Evolutionary conservation across 2,888 invertebrate genomes (phyloP).

Genomic region (Lasioglossum figueresi): DNA sequence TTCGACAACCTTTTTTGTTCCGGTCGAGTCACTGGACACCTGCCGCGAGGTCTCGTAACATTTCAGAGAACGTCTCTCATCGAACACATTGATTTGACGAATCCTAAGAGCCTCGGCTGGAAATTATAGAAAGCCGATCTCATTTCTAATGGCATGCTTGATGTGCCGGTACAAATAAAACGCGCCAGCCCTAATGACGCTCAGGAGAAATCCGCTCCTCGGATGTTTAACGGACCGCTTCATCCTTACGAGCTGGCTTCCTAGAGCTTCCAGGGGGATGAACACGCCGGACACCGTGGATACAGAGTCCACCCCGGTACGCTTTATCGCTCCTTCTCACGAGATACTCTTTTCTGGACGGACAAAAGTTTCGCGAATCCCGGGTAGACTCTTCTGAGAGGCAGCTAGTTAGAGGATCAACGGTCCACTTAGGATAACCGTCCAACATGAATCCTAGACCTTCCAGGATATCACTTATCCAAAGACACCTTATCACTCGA

Average conservation of each 20-base stretch:
- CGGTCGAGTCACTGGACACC: neutral
- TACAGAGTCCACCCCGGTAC: slow-evolving; percentile 28
- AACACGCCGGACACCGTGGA: slow-evolving; percentile 33
- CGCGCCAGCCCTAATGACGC: slow-evolving; percentile 66
- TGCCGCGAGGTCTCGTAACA: neutral
- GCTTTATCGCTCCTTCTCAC: slow-evolving; percentile 27
- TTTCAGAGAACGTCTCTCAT: neutral
- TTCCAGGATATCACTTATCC: neutral
- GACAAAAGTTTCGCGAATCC: slow-evolving; percentile 44
- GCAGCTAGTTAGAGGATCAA: neutral
- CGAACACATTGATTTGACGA: neutral
- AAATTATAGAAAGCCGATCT: slow-evolving; percentile 73
- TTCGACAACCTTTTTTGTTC: no score
- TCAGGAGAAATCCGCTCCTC: slow-evolving; percentile 65
- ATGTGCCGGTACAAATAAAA: slow-evolving; percentile 72
- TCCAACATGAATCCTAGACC: neutral
- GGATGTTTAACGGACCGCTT: slow-evolving; percentile 67
- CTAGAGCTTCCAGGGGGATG: neutral
- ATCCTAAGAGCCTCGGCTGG: neutral
- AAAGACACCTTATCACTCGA: slow-evolving; percentile 35
- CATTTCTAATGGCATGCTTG: slow-evolving; percentile 72
- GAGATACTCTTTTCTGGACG: slow-evolving; percentile 55
- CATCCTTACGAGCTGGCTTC: slow-evolving; percentile 50
- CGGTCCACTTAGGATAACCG: neutral
- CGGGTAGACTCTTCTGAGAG: neutral